phyloP scores from a whole-genome alignment of 2,888 invertebrate species.

The Microctonus brassicae region DNA sequence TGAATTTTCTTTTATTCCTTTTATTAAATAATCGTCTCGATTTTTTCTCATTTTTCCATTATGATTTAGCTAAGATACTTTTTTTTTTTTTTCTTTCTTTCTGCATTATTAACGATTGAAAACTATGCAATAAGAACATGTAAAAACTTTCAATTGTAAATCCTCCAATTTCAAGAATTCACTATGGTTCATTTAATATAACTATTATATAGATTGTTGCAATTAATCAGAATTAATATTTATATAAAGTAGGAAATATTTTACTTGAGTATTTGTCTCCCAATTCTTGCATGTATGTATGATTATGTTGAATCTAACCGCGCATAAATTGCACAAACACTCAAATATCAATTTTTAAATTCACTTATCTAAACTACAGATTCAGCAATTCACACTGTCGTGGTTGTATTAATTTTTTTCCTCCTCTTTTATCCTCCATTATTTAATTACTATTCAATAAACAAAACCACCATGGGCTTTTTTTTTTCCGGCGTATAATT shows the following conservation, averaged over 20 bases:
- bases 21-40: conserved; percentile 51
- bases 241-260: conserved; percentile 67
- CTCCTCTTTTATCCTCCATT: not conserved
- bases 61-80: conserved; percentile 43
- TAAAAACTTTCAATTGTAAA: conserved; percentile 65
- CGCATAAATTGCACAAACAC: conserved; percentile 43
- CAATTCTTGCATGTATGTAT: conserved; percentile 44
- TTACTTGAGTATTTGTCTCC: conserved; percentile 63
- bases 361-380: conserved; percentile 24
- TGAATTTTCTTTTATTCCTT: conserved; percentile 26
- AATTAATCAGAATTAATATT: conserved; percentile 57
- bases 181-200: conserved; percentile 48
- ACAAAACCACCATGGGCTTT: conserved; percentile 1
- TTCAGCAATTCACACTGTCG: conserved; percentile 41
- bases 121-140: conserved; percentile 44
- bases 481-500: not conserved
- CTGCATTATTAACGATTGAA: conserved; percentile 19
- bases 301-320: conserved; percentile 18
- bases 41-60: conserved; percentile 49
- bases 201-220: conserved; percentile 52
- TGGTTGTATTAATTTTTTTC: conserved; percentile 35
- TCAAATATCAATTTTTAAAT: conserved; percentile 44
- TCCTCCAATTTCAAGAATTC: conserved; percentile 49
- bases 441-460: not conserved
- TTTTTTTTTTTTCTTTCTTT: too few relatives aligned